These are phyloP conservation scores for Chromis chromis DNA, from an alignment of 2,797 vertebrate species.

Conservation along the genomic window DNA sequence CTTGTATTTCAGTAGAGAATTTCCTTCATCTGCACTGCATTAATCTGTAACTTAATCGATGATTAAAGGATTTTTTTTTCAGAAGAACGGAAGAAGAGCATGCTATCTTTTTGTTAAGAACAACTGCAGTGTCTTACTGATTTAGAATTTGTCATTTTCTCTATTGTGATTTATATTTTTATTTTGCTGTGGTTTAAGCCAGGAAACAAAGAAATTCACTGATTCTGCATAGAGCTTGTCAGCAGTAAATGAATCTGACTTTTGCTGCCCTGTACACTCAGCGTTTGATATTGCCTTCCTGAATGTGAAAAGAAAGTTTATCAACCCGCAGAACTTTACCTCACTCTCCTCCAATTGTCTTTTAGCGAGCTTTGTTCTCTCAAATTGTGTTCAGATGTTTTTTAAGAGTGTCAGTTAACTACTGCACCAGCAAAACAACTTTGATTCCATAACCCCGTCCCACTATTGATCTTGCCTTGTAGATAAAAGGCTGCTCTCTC, in stretches of 20 bases:
- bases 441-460: conserved; percentile 85
- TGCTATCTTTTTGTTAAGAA: conserved; percentile 23
- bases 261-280: conserved; percentile 70
- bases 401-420: conserved; percentile 79
- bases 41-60: conserved; percentile 21
- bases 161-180: conserved; percentile 44
- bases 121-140: conserved; percentile 22
- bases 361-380: conserved; percentile 79
- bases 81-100: conserved; percentile 18
- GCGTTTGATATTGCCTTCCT: conserved; percentile 67
- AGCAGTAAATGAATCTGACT: conserved; percentile 72
- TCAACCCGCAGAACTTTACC: conserved; percentile 76
- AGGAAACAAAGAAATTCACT: conserved; percentile 46
- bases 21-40: conserved; percentile 32
- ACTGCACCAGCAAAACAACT: conserved; percentile 81
- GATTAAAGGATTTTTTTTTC: conserved; percentile 46
- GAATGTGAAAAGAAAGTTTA: conserved; percentile 78
- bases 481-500: conserved; percentile 84
- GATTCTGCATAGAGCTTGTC: conserved; percentile 56
- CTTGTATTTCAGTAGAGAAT: neutral
- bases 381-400: conserved; percentile 78
- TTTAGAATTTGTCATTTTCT: conserved; percentile 32
- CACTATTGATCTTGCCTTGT: conserved; percentile 85
- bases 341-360: conserved; percentile 76
- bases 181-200: conserved; percentile 45